These are phyloP conservation scores for Boloria selene DNA, from an alignment of 2,888 invertebrate species.

Conservation along the genomic window DNA sequence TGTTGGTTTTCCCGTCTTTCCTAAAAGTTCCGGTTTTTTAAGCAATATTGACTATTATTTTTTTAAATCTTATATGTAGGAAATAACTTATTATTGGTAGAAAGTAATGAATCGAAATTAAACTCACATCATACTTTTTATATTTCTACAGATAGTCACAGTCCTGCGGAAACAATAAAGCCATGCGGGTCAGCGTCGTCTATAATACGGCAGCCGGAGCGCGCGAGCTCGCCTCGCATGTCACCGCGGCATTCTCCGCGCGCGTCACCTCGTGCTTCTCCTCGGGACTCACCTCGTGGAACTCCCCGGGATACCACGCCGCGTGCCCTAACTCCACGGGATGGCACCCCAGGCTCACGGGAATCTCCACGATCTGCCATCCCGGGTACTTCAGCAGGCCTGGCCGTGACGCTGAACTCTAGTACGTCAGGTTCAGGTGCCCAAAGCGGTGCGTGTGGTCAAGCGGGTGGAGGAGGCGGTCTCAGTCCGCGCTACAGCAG, in stretches of 20 bases:
- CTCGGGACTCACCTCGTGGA: conserved; percentile 55
- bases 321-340: conserved; percentile 54
- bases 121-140: too few species aligned
- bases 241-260: conserved; percentile 73
- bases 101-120: too few species aligned
- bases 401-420: conserved; percentile 83
- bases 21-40: too few species aligned
- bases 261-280: conserved; percentile 65
- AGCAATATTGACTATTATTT: too few species aligned
- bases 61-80: too few species aligned
- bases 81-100: too few species aligned
- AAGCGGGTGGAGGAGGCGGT: conserved; percentile 33
- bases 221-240: conserved; percentile 63
- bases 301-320: conserved; percentile 47
- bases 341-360: conserved; percentile 54
- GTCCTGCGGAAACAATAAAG: conserved; percentile 89
- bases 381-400: conserved; percentile 83
- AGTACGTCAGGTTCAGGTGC: conserved; percentile 30
- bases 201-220: conserved; percentile 72
- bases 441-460: not conserved
- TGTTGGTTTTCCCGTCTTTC: too few species aligned
- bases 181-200: conserved; percentile 81
- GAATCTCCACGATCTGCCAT: conserved; percentile 70
- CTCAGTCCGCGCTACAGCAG: conserved; percentile 73
- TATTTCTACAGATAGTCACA: conserved; percentile 78